These are phyloP conservation scores for Dendrolimus pini DNA, from an alignment of 2,888 invertebrate species.

Conservation along the genomic window DNA sequence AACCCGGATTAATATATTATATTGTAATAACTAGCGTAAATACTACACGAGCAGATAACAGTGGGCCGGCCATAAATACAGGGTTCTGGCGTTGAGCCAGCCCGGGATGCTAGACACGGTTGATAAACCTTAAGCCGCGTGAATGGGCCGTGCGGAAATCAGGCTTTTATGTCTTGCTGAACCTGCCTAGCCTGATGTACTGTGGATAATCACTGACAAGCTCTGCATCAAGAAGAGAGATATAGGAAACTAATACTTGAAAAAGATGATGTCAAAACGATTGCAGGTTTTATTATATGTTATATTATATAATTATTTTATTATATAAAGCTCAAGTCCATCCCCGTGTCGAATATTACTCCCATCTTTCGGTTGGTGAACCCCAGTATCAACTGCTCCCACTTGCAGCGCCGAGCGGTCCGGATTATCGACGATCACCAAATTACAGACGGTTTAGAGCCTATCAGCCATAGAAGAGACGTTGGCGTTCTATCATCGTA, in stretches of 20 bases:
- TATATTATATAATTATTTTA: too few relatives aligned
- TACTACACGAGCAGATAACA: slow-evolving; percentile 6
- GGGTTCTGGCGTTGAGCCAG: slow-evolving; percentile 6
- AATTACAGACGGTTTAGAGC: too few relatives aligned
- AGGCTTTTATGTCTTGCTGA: neutral
- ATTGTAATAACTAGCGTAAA: slow-evolving; percentile 1
- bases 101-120: neutral
- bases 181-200: neutral
- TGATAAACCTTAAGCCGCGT: slow-evolving; percentile 1
- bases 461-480: too few relatives aligned
- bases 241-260: neutral
- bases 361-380: too few relatives aligned
- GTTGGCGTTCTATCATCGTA: too few relatives aligned
- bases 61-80: slow-evolving; percentile 5
- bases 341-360: too few relatives aligned
- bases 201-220: neutral
- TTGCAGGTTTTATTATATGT: too few relatives aligned
- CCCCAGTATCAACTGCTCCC: too few relatives aligned
- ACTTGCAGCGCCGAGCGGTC: too few relatives aligned
- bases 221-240: neutral
- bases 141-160: neutral
- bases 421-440: too few relatives aligned
- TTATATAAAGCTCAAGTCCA: too few relatives aligned
- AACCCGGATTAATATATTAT: neutral
- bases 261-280: too few relatives aligned